Evolutionary conservation across 2,113 vertebrate species (phyloP).

Genomic region (Carettochelys insculpta): DNA sequence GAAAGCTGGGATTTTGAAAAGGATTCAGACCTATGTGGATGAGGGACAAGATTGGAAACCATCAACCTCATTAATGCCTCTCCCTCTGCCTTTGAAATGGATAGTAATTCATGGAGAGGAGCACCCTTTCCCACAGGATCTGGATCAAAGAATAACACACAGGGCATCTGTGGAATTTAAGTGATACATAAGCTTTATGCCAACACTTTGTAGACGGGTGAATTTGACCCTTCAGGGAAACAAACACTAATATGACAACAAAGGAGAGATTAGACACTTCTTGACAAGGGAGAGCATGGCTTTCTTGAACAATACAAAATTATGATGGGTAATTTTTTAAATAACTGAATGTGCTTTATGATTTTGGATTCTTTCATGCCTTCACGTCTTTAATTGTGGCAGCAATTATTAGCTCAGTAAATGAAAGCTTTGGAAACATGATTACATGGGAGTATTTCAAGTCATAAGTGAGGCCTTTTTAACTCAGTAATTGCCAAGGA

Average conservation of each 20-base stretch:
- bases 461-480: constrained; percentile 72
- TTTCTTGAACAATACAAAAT: constrained; percentile 29
- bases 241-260: not conserved
- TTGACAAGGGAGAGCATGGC: constrained; percentile 10
- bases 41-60: not conserved
- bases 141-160: not conserved
- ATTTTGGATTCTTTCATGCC: constrained; percentile 61
- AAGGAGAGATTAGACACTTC: not conserved
- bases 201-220: not conserved
- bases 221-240: not conserved
- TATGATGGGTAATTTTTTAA: constrained; percentile 36
- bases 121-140: not conserved
- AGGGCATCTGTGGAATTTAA: not conserved
- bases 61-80: not conserved
- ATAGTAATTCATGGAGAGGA: not conserved
- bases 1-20: not conserved
- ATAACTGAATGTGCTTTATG: constrained; percentile 61
- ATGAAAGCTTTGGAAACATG: constrained; percentile 70
- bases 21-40: not conserved
- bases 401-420: constrained; percentile 73
- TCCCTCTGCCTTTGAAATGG: not conserved
- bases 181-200: not conserved
- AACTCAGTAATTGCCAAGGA: constrained; percentile 77
- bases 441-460: constrained; percentile 70
- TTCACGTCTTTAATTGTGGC: constrained; percentile 67